A percentile compares a stretch with the other conserved stretches of the same genome.
Evolutionary conservation across 2,797 vertebrate species (phyloP).

Genomic region (Danio jaintianensis): DNA sequence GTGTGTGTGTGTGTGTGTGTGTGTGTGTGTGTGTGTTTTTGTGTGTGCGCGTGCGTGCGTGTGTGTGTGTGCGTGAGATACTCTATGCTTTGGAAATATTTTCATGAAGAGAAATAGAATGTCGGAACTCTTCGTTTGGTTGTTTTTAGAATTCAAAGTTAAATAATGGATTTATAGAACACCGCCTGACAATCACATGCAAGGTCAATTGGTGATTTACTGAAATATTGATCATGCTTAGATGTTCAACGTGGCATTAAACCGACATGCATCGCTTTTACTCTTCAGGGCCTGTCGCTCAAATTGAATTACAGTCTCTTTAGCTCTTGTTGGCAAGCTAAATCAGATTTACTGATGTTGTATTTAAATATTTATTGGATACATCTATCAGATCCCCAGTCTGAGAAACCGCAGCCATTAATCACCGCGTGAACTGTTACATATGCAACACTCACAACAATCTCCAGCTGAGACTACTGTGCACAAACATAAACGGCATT

Average conservation of each 20-base stretch:
- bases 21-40: too few relatives aligned
- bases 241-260: background rate
- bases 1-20: too few relatives aligned
- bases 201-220: background rate
- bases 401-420: slow-evolving; percentile 25
- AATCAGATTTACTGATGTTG: slow-evolving; percentile 12
- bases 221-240: background rate
- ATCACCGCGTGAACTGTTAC: slow-evolving; percentile 19
- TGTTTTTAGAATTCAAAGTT: too few relatives aligned
- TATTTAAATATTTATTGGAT: slow-evolving; percentile 37
- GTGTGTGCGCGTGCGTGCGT: too few relatives aligned
- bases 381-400: slow-evolving; percentile 4
- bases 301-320: slow-evolving; percentile 17
- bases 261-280: background rate
- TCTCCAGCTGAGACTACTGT: slow-evolving; percentile 21
- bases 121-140: too few relatives aligned
- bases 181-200: background rate
- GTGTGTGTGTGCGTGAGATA: too few relatives aligned
- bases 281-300: background rate
- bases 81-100: too few relatives aligned
- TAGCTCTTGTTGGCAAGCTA: slow-evolving; percentile 11
- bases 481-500: background rate
- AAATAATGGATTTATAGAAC: background rate
- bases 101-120: too few relatives aligned
- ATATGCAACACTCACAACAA: slow-evolving; percentile 26